Conservation (phyloP, 2,797 vertebrate species). For the Galago senegalensis region DNA sequence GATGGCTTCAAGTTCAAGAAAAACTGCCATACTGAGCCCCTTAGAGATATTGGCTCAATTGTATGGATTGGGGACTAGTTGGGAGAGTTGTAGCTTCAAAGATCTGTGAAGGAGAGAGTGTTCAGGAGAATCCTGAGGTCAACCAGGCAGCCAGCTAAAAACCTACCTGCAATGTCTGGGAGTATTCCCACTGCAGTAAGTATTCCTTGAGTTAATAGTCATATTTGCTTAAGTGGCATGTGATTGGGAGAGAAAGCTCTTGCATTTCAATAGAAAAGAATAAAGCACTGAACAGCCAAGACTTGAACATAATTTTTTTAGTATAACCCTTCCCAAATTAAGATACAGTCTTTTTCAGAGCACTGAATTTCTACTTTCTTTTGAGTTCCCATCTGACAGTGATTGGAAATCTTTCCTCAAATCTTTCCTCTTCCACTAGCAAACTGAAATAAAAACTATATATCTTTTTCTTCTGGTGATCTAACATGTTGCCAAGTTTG, state of each 20-base stretch:
- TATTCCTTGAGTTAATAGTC: conserved; percentile 30
- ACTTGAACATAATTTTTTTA: neutral
- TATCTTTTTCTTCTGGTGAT: conserved; percentile 41
- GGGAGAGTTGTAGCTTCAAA: neutral
- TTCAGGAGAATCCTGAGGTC: conserved; percentile 36
- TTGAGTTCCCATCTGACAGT: neutral
- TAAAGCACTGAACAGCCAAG: neutral
- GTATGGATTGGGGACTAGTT: neutral
- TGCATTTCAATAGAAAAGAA: neutral
- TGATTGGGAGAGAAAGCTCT: neutral
- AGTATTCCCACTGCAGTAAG: neutral
- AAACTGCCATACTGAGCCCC: neutral
- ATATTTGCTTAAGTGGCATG: neutral
- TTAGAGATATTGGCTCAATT: neutral
- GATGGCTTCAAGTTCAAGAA: conserved; percentile 25
- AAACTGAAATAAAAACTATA: conserved; percentile 18
- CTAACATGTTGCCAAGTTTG: conserved; percentile 33
- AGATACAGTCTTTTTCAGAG: neutral
- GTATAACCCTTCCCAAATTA: neutral
- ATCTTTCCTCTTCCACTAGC: conserved; percentile 39
- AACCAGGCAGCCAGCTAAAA: neutral
- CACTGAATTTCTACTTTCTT: neutral
- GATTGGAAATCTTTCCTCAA: conserved; percentile 2
- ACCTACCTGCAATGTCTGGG: neutral
- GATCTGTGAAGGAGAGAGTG: neutral